Conservation (phyloP, 2,888 invertebrate species). For the Drosophila longiperda region DNA sequence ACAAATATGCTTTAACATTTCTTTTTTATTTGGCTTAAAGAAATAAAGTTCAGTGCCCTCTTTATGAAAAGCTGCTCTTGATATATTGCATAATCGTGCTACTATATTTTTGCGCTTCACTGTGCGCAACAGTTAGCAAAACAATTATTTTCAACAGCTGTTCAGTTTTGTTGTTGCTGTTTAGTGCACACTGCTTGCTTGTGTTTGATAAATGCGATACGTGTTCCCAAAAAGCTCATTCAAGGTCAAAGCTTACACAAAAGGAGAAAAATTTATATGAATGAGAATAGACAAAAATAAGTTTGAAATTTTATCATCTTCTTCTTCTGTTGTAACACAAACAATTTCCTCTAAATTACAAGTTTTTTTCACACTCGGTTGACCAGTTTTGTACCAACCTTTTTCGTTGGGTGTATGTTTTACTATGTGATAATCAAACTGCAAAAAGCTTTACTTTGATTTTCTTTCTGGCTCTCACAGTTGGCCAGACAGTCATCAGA, state of each 20-base stretch:
- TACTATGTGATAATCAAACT: slow-evolving; percentile 22
- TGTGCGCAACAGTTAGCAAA: slow-evolving; percentile 20
- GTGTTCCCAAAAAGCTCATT: slow-evolving; percentile 21
- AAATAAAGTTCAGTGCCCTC: background rate
- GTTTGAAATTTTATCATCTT: background rate
- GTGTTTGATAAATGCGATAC: background rate
- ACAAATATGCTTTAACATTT: background rate
- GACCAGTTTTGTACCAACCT: slow-evolving; percentile 1
- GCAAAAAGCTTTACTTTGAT: slow-evolving; percentile 39
- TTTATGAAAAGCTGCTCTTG: background rate
- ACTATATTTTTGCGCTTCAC: slow-evolving; percentile 1
- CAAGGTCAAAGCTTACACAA: slow-evolving; percentile 24
- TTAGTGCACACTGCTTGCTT: slow-evolving; percentile 24
- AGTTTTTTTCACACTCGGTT: background rate
- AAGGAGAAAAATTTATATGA: slow-evolving; percentile 8
- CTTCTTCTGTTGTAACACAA: background rate
- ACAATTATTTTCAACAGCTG: background rate
- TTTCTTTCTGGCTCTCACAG: slow-evolving; percentile 6
- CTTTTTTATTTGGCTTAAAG: background rate
- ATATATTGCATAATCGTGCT: background rate
- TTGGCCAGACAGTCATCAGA: slow-evolving; percentile 22
- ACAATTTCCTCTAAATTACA: background rate
- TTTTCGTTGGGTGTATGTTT: slow-evolving; percentile 26
- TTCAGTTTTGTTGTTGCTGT: slow-evolving; percentile 2
- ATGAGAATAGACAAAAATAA: background rate